phyloP scores from a whole-genome alignment of 2,113 vertebrate species.

The Phyllostomus discolor region DNA sequence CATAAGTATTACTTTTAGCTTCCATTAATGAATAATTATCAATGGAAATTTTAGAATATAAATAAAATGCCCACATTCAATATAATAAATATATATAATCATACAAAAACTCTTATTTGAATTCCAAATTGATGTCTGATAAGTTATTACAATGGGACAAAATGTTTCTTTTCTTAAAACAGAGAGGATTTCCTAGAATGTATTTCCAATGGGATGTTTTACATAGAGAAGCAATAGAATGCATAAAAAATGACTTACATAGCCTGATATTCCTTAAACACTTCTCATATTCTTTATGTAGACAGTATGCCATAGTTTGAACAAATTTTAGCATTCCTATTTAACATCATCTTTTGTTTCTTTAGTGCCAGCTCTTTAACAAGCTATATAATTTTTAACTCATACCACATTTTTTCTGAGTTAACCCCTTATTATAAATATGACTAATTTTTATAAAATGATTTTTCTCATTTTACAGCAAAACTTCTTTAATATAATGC shows the following conservation, averaged over 20 bases:
- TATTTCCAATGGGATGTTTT: constrained; percentile 53
- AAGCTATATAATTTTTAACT: constrained; percentile 40
- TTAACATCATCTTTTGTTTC: constrained; percentile 44
- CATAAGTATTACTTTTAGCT: neutral
- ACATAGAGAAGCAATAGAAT: constrained; percentile 50
- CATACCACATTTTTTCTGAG: neutral
- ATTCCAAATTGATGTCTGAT: constrained; percentile 36
- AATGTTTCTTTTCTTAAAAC: constrained; percentile 64
- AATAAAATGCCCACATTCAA: neutral
- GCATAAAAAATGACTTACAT: constrained; percentile 47
- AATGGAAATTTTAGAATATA: neutral
- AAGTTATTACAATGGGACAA: constrained; percentile 43
- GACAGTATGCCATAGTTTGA: neutral
- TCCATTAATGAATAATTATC: neutral
- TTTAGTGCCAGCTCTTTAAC: constrained; percentile 29
- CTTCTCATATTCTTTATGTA: constrained; percentile 31
- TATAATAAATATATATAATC: neutral
- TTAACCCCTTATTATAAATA: neutral
- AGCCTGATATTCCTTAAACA: constrained; percentile 38
- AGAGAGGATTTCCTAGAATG: constrained; percentile 53
- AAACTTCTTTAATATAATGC: neutral
- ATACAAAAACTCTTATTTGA: neutral
- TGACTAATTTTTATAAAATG: neutral
- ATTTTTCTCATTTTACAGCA: neutral
- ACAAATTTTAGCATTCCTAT: constrained; percentile 49